These are phyloP conservation scores for Standfussiana lucernea DNA, from an alignment of 2,888 invertebrate species.

Conservation along the genomic window DNA sequence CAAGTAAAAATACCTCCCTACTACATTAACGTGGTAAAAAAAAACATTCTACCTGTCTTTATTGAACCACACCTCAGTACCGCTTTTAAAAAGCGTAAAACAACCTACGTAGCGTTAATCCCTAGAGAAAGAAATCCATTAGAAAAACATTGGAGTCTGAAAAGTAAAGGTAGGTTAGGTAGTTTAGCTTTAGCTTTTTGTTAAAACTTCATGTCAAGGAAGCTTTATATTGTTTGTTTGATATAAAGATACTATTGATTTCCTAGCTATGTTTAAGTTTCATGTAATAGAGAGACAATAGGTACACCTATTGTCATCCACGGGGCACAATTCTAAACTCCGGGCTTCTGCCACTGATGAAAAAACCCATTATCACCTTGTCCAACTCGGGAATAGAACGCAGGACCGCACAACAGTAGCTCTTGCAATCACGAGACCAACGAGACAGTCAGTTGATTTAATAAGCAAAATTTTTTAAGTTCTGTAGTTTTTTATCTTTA, in stretches of 20 bases:
- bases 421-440: neutral
- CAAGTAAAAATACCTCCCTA: neutral
- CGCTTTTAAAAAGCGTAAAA: neutral
- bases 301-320: neutral
- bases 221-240: neutral
- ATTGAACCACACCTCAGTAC: neutral
- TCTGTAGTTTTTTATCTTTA: neutral
- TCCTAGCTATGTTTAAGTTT: neutral
- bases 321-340: neutral
- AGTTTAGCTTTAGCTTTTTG: neutral
- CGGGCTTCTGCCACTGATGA: neutral
- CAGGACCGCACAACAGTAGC: neutral
- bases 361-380: neutral
- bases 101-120: slow-evolving; percentile 11
- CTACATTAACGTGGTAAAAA: neutral
- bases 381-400: neutral
- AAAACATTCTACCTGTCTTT: neutral
- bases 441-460: no score
- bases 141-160: slow-evolving; percentile 16
- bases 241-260: neutral
- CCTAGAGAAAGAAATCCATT: slow-evolving; percentile 33
- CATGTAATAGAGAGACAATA: neutral
- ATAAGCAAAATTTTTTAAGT: neutral
- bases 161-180: slow-evolving; percentile 5
- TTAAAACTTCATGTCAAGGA: neutral